Evolutionary conservation across 2,888 invertebrate genomes (phyloP), one percentile per base, ranked within the genome.

Genomic region (Dasysyrphus tricinctus): DNA sequence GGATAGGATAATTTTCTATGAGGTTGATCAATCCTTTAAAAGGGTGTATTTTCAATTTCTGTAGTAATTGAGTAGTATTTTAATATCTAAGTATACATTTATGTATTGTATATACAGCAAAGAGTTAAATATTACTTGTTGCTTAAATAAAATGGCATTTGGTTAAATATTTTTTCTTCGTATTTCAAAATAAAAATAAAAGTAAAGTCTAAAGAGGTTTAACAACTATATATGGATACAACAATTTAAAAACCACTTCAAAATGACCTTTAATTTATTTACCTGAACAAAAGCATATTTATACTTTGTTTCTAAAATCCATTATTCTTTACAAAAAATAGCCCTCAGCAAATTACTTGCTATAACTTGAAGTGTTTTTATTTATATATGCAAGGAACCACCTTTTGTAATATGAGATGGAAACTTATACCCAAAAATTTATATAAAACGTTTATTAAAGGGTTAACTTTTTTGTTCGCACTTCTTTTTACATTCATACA

Each of bases 381-480:
- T 37, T 59, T 59, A 24, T 14, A 19, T 61, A 24, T 14, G 4
- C 29, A 54, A 51, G 42, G 32, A 39, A 77, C 42, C 42, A 39
- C 51, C 16, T 61, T 24, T 67, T 73, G 56, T 59, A 57, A 73
- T n/a, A 65, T 19, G 65, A 70, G 32, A 59, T 24, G 16, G 24
- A 34, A 76, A 56, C 56, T 49, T 49, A 72, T 63, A 47, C 70
- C 59, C 49, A 44, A 74, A 24, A 59, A 61, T 5, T 39, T 61
- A 37, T n/a, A n/a, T 42, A 56, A 72, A 39, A 19, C 63, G 61
- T 73, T 16, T 24, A 61, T 61, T 39, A 42, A 61, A 61, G 61
- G 61, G 61, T 42, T 42, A 39, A 2, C 3, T 42, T 59, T 59
- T 61, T 61, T 61, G 24, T 24, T 61, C 42, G 24, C 39, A 14